These are phyloP conservation scores for Hyla sarda DNA, from an alignment of 2,113 vertebrate genomes.

Conservation along the genomic window DNA sequence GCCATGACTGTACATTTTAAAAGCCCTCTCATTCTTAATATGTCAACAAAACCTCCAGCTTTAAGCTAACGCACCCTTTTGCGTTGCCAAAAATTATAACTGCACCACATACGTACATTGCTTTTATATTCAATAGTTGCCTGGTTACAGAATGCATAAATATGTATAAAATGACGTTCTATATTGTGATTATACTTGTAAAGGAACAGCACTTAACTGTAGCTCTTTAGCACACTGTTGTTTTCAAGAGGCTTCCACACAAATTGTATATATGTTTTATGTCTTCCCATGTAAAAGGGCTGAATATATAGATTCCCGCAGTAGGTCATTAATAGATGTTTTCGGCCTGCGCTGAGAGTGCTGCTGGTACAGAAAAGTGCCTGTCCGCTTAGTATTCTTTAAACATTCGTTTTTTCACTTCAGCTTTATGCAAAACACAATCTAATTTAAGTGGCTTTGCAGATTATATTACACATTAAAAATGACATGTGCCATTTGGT, in stretches of 20 bases:
- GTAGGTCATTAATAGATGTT: slow-evolving; percentile 17
- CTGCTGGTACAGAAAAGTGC: not conserved
- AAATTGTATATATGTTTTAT: not conserved
- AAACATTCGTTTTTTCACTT: slow-evolving; percentile 21
- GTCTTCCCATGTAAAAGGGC: not conserved
- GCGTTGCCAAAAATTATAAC: not conserved
- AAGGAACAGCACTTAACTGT: not conserved
- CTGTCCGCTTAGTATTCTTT: slow-evolving; percentile 41
- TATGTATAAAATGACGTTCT: slow-evolving; percentile 1
- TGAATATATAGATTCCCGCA: slow-evolving; percentile 33
- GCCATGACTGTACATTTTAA: not conserved
- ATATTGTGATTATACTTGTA: not conserved
- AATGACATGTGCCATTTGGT: slow-evolving; percentile 58
- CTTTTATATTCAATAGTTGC: not conserved
- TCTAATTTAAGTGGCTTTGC: slow-evolving; percentile 55
- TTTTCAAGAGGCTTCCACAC: not conserved
- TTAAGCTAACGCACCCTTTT: not conserved
- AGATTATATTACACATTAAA: slow-evolving; percentile 56
- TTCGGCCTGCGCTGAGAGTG: not conserved
- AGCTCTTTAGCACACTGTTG: not conserved
- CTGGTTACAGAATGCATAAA: not conserved
- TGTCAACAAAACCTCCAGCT: not conserved
- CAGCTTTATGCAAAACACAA: slow-evolving; percentile 52
- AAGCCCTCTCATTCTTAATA: not conserved
- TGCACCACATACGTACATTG: not conserved